These are phyloP conservation scores for Spicauda simplicius DNA, from an alignment of 2,888 invertebrate species.

Conservation along the genomic window DNA sequence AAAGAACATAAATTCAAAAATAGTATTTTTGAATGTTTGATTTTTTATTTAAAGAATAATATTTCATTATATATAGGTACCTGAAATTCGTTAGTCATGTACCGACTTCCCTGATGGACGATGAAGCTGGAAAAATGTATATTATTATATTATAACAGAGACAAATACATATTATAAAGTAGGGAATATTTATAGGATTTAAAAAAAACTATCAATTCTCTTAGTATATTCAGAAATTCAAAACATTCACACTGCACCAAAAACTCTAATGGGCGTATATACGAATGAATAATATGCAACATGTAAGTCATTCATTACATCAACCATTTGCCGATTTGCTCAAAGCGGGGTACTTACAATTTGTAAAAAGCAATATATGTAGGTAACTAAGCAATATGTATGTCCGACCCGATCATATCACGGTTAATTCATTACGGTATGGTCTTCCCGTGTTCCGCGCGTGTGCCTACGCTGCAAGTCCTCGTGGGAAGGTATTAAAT, in stretches of 20 bases:
- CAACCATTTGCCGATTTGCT: constrained; percentile 29
- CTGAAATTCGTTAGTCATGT: too few species aligned
- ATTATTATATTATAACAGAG: too few species aligned
- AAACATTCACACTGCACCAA: constrained; percentile 11
- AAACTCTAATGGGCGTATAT: background rate
- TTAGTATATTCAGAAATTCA: constrained; percentile 4
- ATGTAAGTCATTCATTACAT: constrained; percentile 34
- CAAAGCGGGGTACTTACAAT: constrained; percentile 27
- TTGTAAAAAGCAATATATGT: constrained; percentile 32
- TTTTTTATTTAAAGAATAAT: too few species aligned
- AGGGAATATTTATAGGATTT: too few species aligned
- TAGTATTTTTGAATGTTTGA: too few species aligned
- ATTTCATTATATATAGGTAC: too few species aligned
- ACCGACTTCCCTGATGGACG: too few species aligned
- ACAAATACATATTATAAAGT: too few species aligned
- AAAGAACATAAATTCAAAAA: too few species aligned
- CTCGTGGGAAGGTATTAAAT: constrained; percentile 82
- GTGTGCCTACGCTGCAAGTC: constrained; percentile 62
- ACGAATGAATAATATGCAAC: constrained; percentile 2
- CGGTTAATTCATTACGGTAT: constrained; percentile 40
- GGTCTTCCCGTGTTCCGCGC: constrained; percentile 62
- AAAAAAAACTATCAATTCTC: background rate
- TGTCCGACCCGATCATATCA: constrained; percentile 34
- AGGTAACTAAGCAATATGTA: constrained; percentile 34
- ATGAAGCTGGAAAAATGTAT: too few species aligned